Evolutionary conservation across 2,113 vertebrate genomes (phyloP).

Genomic region (Salminus brasiliensis): DNA sequence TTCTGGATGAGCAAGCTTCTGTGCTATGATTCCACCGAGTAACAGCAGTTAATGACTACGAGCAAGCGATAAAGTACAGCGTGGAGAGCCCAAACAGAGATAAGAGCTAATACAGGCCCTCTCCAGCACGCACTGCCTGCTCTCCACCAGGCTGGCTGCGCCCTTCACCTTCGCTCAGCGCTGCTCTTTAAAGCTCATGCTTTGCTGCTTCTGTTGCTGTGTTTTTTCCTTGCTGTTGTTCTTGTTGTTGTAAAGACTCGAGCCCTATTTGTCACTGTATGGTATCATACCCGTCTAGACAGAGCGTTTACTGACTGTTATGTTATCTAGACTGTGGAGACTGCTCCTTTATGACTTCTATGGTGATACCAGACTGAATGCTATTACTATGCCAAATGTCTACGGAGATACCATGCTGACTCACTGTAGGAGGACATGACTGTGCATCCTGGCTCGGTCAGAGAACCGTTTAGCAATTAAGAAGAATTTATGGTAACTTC

Average conservation of each 20-base stretch:
- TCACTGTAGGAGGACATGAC: background rate
- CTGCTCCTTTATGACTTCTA: background rate
- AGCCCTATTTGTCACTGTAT: background rate
- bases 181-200: background rate
- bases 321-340: background rate
- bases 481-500: background rate
- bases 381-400: background rate
- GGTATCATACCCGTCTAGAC: background rate
- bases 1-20: conserved; percentile 41
- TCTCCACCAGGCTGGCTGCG: background rate
- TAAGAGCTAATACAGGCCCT: conserved; percentile 12
- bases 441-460: background rate
- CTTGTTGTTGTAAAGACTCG: background rate
- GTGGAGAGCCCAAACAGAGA: conserved; percentile 23
- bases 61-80: conserved; percentile 32
- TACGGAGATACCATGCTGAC: background rate
- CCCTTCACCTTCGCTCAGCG: background rate
- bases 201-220: background rate
- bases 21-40: conserved; percentile 33
- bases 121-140: background rate
- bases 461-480: background rate
- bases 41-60: conserved; percentile 43
- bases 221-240: background rate
- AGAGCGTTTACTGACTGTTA: background rate
- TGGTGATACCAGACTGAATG: background rate